These are phyloP conservation scores for Stenolophus ochropezus DNA, from an alignment of 2,888 invertebrate genomes.

Conservation along the genomic window DNA sequence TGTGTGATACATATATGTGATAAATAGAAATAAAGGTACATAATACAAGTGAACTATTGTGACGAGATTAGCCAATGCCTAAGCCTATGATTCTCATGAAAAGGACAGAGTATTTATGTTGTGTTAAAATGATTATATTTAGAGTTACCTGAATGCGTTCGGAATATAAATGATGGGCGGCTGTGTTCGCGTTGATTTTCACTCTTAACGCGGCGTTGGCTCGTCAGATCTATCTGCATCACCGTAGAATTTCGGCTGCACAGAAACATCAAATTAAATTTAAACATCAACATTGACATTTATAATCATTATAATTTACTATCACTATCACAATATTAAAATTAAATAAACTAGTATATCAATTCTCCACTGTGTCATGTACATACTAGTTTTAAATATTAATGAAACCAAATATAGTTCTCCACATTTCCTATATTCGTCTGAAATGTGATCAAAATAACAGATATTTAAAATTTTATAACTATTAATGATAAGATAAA, in stretches of 20 bases:
- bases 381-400: neutral
- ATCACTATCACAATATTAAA: neutral
- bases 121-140: constrained; percentile 50
- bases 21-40: constrained; percentile 30
- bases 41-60: constrained; percentile 42
- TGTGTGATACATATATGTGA: constrained; percentile 27
- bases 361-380: neutral
- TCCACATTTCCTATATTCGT: too few relatives aligned
- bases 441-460: too few relatives aligned
- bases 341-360: neutral
- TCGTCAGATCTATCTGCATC: constrained; percentile 80
- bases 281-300: neutral
- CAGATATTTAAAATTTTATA: neutral
- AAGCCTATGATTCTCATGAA: constrained; percentile 43
- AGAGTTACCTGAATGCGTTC: constrained; percentile 54
- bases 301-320: neutral
- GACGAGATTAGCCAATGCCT: constrained; percentile 49
- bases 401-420: neutral
- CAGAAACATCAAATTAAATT: constrained; percentile 63
- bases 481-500: neutral
- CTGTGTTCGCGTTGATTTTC: constrained; percentile 40
- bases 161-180: constrained; percentile 59
- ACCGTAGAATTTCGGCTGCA: constrained; percentile 80
- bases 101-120: constrained; percentile 41
- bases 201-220: constrained; percentile 56